A percentile compares a stretch with the other conserved stretches of the same genome.
phyloP scores from a whole-genome alignment of 1,140 invertebrate species.

The Chionoecetes opilio region DNA sequence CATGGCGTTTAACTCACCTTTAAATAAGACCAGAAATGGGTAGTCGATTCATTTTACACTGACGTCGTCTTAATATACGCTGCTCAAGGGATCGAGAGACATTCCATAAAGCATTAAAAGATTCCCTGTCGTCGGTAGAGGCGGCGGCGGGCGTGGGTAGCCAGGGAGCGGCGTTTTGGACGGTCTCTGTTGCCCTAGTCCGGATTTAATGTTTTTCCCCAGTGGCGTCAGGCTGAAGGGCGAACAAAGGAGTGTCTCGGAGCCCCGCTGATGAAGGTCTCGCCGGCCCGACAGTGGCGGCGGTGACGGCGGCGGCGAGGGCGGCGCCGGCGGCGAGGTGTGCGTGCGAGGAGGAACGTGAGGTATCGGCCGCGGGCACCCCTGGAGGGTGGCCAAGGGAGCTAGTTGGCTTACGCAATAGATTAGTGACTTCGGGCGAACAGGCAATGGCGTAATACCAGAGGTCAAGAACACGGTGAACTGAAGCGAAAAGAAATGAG shows the following conservation, averaged over 20 bases:
- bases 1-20: background rate
- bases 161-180: background rate
- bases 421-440: slow-evolving; percentile 18
- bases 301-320: background rate
- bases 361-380: background rate
- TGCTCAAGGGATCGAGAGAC: background rate
- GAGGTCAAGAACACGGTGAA: background rate
- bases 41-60: background rate
- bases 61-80: background rate
- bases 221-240: slow-evolving; percentile 12
- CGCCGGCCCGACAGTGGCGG: background rate
- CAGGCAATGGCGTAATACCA: background rate
- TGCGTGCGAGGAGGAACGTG: slow-evolving; percentile 13
- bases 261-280: slow-evolving; percentile 15
- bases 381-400: slow-evolving; percentile 10
- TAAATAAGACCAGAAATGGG: background rate
- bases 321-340: background rate
- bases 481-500: slow-evolving; percentile 9
- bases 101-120: slow-evolving; percentile 16
- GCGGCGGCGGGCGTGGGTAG: background rate
- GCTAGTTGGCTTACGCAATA: background rate
- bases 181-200: background rate
- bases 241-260: background rate
- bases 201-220: slow-evolving; percentile 20
- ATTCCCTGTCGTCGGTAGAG: background rate